Evolutionary conservation across 2,888 invertebrate genomes (phyloP).

Genomic region (Synergus japonicus): DNA sequence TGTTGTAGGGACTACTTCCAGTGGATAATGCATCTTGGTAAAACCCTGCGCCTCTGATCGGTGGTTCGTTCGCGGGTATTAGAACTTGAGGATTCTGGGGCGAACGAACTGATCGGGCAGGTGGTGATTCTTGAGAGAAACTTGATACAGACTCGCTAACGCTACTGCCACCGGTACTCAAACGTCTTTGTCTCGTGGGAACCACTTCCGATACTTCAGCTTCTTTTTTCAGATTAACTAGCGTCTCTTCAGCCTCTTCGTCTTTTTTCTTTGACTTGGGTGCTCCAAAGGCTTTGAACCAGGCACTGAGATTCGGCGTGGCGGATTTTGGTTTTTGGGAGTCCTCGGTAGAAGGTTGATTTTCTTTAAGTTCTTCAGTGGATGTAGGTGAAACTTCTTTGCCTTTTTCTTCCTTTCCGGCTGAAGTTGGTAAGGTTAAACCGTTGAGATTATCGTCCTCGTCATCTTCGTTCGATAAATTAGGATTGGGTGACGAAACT

Average conservation of each 20-base stretch:
- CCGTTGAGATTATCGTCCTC: slow-evolving; percentile 70
- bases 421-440: slow-evolving; percentile 58
- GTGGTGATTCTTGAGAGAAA: slow-evolving; percentile 81
- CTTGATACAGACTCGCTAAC: slow-evolving; percentile 74
- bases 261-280: slow-evolving; percentile 87
- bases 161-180: slow-evolving; percentile 73
- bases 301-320: slow-evolving; percentile 92
- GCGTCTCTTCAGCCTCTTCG: slow-evolving; percentile 75
- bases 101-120: slow-evolving; percentile 73
- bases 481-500: slow-evolving; percentile 73
- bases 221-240: slow-evolving; percentile 73
- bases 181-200: slow-evolving; percentile 77
- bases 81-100: slow-evolving; percentile 77
- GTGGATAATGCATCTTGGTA: slow-evolving; percentile 93
- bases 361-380: slow-evolving; percentile 64
- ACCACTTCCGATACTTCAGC: slow-evolving; percentile 71
- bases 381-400: slow-evolving; percentile 64
- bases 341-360: slow-evolving; percentile 63
- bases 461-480: slow-evolving; percentile 75
- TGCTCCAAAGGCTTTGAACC: slow-evolving; percentile 95
- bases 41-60: slow-evolving; percentile 89
- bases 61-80: slow-evolving; percentile 86
- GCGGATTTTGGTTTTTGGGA: slow-evolving; percentile 82
- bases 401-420: slow-evolving; percentile 64
- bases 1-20: slow-evolving; percentile 90